A percentile compares a stretch with the other conserved stretches of the same genome.
Evolutionary conservation across 2,113 vertebrate genomes (phyloP).

Genomic region (Lampris incognitus): DNA sequence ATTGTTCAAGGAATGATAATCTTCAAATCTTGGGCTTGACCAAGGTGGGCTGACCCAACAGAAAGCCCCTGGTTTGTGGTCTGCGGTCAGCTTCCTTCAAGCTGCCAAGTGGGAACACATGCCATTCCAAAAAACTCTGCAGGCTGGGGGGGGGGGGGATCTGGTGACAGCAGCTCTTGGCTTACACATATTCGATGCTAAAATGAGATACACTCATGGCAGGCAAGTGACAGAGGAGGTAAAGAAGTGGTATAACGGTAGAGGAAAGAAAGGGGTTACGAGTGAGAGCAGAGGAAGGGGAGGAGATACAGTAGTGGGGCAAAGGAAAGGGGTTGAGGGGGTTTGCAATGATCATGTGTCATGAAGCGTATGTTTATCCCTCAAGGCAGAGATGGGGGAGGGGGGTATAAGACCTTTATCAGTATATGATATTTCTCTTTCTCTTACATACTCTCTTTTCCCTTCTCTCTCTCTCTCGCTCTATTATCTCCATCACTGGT

Average conservation of each 20-base stretch:
- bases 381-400: neutral
- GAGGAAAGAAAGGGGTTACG: conserved; percentile 5
- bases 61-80: conserved; percentile 51
- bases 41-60: conserved; percentile 30
- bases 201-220: conserved; percentile 72
- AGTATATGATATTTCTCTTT: neutral
- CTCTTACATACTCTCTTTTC: neutral
- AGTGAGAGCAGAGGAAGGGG: conserved; percentile 21
- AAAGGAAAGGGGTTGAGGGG: conserved; percentile 6
- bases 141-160: conserved; percentile 51
- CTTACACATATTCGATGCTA: conserved; percentile 75
- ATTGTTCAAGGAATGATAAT: conserved; percentile 12
- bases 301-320: conserved; percentile 1
- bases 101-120: conserved; percentile 72
- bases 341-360: conserved; percentile 31
- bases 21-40: conserved; percentile 29
- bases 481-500: neutral
- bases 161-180: conserved; percentile 80
- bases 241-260: conserved; percentile 27
- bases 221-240: conserved; percentile 17
- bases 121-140: conserved; percentile 68
- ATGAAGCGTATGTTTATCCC: conserved; percentile 49
- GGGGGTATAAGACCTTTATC: neutral
- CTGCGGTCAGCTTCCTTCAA: conserved; percentile 57
- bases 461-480: neutral